Evolutionary conservation across 2,113 vertebrate genomes (phyloP).

Genomic region (rabbit (Oryctolagus cuniculus)): DNA sequence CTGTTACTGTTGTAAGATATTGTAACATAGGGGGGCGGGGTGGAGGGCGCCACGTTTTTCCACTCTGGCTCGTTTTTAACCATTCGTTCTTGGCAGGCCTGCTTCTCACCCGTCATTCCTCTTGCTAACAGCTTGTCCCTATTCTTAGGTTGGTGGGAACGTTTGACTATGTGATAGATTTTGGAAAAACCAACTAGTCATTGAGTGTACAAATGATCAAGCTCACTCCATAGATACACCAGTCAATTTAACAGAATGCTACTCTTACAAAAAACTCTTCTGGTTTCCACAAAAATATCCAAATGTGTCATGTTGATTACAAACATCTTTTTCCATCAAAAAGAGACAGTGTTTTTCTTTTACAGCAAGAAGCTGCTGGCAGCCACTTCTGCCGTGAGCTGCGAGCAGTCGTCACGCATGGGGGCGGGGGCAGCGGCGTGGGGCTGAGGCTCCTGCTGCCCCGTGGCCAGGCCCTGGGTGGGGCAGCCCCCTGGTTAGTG

Average conservation of each 20-base stretch:
- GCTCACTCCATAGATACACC: constrained; percentile 54
- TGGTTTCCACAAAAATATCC: constrained; percentile 47
- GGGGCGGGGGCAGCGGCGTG: too few species aligned
- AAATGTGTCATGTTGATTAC: constrained; percentile 6
- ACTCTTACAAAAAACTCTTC: neutral
- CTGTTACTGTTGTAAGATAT: constrained; percentile 39
- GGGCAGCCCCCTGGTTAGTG: too few species aligned
- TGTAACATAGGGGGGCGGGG: neutral
- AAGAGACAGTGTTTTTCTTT: neutral
- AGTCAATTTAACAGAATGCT: constrained; percentile 27
- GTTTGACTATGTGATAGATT: constrained; percentile 63
- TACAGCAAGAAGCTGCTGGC: neutral
- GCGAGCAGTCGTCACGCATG: too few species aligned
- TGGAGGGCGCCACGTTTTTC: constrained; percentile 55
- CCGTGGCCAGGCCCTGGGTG: neutral
- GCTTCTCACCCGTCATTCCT: constrained; percentile 57
- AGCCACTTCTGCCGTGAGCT: neutral
- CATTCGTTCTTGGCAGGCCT: constrained; percentile 62
- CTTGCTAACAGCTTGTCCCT: constrained; percentile 73
- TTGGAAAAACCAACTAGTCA: constrained; percentile 64
- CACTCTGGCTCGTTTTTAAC: constrained; percentile 55
- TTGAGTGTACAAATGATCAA: constrained; percentile 47
- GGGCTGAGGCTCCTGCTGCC: neutral
- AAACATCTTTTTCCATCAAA: constrained; percentile 16
- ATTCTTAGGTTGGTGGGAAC: constrained; percentile 71